phyloP scores from a whole-genome alignment of 53 echinoderm and acorn worm genomes.

The Holothuria leucospilota region DNA sequence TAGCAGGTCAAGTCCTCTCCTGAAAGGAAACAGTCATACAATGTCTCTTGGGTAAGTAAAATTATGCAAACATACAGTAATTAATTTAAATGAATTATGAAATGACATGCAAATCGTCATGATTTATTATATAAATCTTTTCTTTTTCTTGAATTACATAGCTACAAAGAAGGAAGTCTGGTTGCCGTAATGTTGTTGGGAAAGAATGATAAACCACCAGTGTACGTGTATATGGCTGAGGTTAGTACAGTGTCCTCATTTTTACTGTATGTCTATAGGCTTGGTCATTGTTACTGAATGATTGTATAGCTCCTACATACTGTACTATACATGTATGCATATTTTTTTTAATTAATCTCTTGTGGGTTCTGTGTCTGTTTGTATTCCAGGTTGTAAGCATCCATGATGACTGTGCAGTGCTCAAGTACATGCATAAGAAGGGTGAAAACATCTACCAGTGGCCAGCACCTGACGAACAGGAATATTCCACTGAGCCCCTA shows the following conservation, averaged over 20 bases:
- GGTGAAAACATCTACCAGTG: not conserved
- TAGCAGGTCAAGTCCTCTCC: not conserved
- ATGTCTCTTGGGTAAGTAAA: constrained; percentile 14
- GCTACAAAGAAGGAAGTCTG: constrained; percentile 26
- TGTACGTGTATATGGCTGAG: no score
- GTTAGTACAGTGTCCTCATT: no score
- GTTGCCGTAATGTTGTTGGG: not conserved
- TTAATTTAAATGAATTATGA: not conserved
- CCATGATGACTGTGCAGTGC: no score
- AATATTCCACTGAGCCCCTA: constrained; percentile 21
- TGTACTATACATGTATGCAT: no score
- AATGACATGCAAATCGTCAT: constrained; percentile 23
- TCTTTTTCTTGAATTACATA: constrained; percentile 6
- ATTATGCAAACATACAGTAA: constrained; percentile 1
- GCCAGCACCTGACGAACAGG: constrained; percentile 1
- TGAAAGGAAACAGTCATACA: constrained; percentile 25
- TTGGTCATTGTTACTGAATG: no score
- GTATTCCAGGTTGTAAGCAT: no score
- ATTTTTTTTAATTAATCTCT: no score
- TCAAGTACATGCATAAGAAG: not conserved
- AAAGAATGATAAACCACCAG: no score
- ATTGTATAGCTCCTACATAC: no score
- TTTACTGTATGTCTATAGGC: no score
- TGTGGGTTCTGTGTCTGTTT: no score
- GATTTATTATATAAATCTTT: constrained; percentile 27